Evolutionary conservation across 2,888 invertebrate genomes (phyloP), one percentile per base, ranked within the genome.

Genomic region (Phaonia tiefii): DNA sequence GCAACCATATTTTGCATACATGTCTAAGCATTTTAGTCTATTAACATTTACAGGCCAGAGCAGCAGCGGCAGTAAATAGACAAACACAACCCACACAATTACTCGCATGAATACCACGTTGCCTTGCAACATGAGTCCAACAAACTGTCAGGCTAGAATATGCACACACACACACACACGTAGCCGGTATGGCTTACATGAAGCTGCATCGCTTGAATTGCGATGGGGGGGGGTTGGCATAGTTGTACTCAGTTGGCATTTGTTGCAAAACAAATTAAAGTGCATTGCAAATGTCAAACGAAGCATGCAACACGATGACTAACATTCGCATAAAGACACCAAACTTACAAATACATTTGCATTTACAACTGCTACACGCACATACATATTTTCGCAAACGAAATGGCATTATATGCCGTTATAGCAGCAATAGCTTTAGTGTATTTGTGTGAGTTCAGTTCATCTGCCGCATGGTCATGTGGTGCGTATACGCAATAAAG

Each of bases 221-320:
- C 15, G 46, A 17, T 46, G 15, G 15, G 46, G 56, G 4, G 22
- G 10, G 15, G 15, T 37, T 20, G 51, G 20, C 7, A 51, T 17
- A 51, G 8, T 26, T 56, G 26, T 56, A 20, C 44, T 69, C 63
- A 42, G 42, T 70, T 76, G 76, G 76, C 76, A 73, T 76, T 80
- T 80, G 58, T 76, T 70, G 63, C 80, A 80, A 74, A 80, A 80
- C 80, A 80, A 80, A 80, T 80, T 80, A 80, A 80, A 80, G 76
- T 76, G 73, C 80, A 80, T 80, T 80, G 76, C 80, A 76, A 76
- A 76, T 76, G 69, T 70, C 80, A 80, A 80, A 76, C 80, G 76
- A 76, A 73, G 76, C 80, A 70, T 70, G 56, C 56, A 49, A 73
- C 72, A 15, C 13, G 2, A 60, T 25, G 72, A 56, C 76, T 76